Base-by-base conservation (phyloP, 1,140 invertebrate genomes). In the Drosophila pallidifrons region DNA sequence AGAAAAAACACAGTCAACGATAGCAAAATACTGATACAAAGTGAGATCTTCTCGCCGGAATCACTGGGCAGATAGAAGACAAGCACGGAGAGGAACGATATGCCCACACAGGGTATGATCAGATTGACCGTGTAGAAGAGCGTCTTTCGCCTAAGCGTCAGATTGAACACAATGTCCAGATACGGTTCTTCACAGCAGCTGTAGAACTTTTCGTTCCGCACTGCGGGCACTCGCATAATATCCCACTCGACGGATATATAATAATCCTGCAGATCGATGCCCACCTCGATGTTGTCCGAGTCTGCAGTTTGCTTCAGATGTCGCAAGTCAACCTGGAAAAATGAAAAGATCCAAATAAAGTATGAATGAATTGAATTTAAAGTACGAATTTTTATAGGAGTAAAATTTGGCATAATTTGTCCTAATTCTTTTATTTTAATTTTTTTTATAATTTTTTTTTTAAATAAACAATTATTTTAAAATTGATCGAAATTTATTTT, bases 1-100 rank as follows among this genome's bases (percentile, higher is more conserved):
- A 99, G 94, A 94, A 99, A 99, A 95, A 99, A 99, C 94, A 99
- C 98, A 90, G 99, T 99, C 81, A 99, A 94, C 66, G 99, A 99
- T 16, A 99, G 96, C 61, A 99, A 94, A 93, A 99, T 99, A 75
- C 98, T 99, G 90, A 99, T 99, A 93, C 98, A 99, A 38, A 99
- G 95, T 52, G 98, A 98, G 81, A 99, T 96, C 92, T 99, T 99
- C 93, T 99, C 99, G 60, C 99, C 98, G 45, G 98, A 99, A 93
- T 99, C 98, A 57, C 98, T 99, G 38, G 99, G 99, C 79, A 99
- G 93, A 93, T 99, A 99, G 94, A 99, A 99, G 65, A 99, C 99
- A 28, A 99, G 94, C 13, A 99, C 97, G 52, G 99, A 99, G 16
- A 99, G 95, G 93, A 99, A 99, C 32, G 98, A 99, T 86, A 98